phyloP scores from a whole-genome alignment of 2,113 vertebrate genomes.

The Pelecanus crispus region DNA sequence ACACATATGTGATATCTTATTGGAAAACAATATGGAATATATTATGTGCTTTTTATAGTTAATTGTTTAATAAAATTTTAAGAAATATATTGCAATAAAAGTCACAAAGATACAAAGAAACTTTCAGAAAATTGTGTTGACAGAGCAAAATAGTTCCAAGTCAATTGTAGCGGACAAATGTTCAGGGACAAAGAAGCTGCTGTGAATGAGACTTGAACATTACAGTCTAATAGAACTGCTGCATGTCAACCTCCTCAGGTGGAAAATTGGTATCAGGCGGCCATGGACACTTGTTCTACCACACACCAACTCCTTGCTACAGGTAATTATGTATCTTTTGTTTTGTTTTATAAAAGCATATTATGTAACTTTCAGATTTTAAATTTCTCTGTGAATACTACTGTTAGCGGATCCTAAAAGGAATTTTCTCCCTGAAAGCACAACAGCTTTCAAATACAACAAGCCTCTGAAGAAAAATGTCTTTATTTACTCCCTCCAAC shows the following conservation, averaged over 20 bases:
- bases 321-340: conserved; percentile 65
- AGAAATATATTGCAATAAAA: neutral
- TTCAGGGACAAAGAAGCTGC: neutral
- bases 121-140: neutral
- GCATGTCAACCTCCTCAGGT: conserved; percentile 70
- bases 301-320: conserved; percentile 83
- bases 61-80: too few species aligned
- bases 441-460: neutral
- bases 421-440: neutral
- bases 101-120: neutral
- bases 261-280: conserved; percentile 80
- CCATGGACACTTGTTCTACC: conserved; percentile 84
- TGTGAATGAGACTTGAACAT: neutral
- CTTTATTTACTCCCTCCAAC: neutral
- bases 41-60: too few species aligned
- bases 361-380: neutral
- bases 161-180: neutral
- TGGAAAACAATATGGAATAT: neutral
- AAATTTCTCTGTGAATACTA: neutral
- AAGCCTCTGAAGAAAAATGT: neutral
- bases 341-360: neutral
- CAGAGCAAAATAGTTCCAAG: neutral
- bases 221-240: neutral
- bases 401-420: neutral
- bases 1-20: neutral